These are phyloP conservation scores for Phylloscopus trochiloides DNA, from an alignment of 2,113 vertebrate genomes.

Conservation along the genomic window DNA sequence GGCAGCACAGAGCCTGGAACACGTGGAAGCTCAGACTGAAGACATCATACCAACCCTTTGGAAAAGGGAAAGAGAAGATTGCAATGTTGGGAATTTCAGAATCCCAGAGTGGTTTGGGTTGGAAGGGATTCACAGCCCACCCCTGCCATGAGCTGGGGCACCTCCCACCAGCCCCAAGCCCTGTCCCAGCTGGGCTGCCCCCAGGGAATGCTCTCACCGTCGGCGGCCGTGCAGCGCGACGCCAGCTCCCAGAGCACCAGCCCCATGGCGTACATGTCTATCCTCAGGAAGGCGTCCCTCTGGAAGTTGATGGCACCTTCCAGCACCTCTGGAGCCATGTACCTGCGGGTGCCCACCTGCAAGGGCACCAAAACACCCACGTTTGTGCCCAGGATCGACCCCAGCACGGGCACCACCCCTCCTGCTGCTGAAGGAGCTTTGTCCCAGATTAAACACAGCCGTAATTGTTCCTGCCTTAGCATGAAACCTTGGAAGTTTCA, in stretches of 20 bases:
- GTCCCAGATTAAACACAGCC: fast-evolving
- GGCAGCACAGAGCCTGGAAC: not conserved
- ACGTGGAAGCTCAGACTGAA: not conserved
- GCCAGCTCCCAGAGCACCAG: conserved; percentile 94
- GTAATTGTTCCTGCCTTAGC: fast-evolving
- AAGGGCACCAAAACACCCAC: not conserved
- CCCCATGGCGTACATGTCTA: conserved; percentile 97
- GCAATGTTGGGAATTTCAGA: fast-evolving
- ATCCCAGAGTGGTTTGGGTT: fast-evolving
- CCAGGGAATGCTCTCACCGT: conserved; percentile 71
- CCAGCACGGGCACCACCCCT: fast-evolving
- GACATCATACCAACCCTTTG: not conserved
- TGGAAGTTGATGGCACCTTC: conserved; percentile 99
- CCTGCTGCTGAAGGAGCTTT: not conserved
- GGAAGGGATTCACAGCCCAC: not conserved
- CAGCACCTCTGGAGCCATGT: conserved; percentile 98
- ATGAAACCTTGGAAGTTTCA: no score
- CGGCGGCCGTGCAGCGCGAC: conserved; percentile 91
- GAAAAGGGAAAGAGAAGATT: fast-evolving
- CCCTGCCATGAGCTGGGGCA: not conserved
- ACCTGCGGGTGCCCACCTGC: conserved; percentile 94
- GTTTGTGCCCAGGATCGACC: fast-evolving
- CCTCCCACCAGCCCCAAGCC: not conserved
- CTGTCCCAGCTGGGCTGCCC: not conserved
- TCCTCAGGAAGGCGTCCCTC: conserved; percentile 94